Evolutionary conservation across 2,888 invertebrate genomes (phyloP).

Genomic region (Nebria salina): DNA sequence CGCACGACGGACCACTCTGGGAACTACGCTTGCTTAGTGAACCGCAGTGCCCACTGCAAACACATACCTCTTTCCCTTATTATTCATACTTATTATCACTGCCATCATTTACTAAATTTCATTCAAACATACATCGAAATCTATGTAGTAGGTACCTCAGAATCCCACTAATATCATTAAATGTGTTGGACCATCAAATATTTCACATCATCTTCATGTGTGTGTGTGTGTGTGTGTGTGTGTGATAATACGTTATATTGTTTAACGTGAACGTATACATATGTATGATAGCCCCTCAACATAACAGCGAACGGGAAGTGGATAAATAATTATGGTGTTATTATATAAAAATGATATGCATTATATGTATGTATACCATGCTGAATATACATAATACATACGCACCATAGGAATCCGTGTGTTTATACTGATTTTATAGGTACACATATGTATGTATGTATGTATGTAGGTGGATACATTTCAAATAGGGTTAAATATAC

Average conservation of each 20-base stretch:
- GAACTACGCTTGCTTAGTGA: slow-evolving; percentile 62
- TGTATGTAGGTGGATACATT: neutral
- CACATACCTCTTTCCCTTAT: neutral
- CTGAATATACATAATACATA: neutral
- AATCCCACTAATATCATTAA: too few species aligned
- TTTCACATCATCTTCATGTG: slow-evolving; percentile 17
- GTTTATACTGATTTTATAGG: slow-evolving; percentile 8
- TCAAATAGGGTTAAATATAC: slow-evolving; percentile 4
- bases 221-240: slow-evolving; percentile 15
- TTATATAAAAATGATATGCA: slow-evolving; percentile 46
- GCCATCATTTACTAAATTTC: too few species aligned
- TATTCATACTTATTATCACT: neutral
- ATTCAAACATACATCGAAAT: too few species aligned
- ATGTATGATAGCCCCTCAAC: slow-evolving; percentile 28
- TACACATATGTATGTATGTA: neutral
- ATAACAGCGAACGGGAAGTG: slow-evolving; percentile 32
- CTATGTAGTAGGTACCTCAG: too few species aligned
- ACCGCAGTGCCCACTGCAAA: slow-evolving; percentile 56
- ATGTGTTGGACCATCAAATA: slow-evolving; percentile 22
- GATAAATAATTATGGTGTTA: slow-evolving; percentile 42
- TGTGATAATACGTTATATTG: slow-evolving; percentile 35
- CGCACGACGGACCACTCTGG: slow-evolving; percentile 54
- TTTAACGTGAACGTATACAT: slow-evolving; percentile 7
- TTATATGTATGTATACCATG: slow-evolving; percentile 22
- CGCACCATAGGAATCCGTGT: neutral